A percentile compares a stretch with the other conserved stretches of the same genome.
Evolutionary conservation across 2,888 invertebrate genomes (phyloP).

Genomic region (Protonemura montana): DNA sequence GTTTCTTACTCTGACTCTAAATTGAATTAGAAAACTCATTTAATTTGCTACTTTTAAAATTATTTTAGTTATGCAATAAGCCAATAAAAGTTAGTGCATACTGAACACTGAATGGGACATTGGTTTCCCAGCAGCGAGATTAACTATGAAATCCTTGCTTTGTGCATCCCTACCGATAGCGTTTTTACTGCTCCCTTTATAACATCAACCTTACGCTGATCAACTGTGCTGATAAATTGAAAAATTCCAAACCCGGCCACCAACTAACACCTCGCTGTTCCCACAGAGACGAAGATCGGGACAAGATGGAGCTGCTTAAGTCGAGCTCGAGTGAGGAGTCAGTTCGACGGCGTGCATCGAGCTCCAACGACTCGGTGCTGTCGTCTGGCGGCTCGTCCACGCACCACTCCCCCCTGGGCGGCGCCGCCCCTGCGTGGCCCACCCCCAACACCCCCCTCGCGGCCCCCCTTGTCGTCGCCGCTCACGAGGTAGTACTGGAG

Average conservation of each 20-base stretch:
- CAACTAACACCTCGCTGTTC: neutral
- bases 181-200: no score
- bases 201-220: no score
- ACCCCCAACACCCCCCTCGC: constrained; percentile 44
- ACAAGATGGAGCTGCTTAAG: constrained; percentile 66
- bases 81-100: no score
- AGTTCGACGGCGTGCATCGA: constrained; percentile 67
- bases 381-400: constrained; percentile 60
- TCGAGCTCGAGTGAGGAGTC: constrained; percentile 66
- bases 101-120: no score
- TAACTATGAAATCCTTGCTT: no score
- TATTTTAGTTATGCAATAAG: no score
- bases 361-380: constrained; percentile 67
- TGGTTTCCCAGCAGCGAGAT: no score
- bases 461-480: constrained; percentile 44
- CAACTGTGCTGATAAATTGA: no score
- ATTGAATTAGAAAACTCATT: no score
- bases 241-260: neutral
- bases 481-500: constrained; percentile 69
- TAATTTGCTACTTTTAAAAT: no score
- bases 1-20: no score
- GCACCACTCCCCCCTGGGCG: constrained; percentile 55
- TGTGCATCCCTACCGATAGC: no score
- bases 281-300: constrained; percentile 70
- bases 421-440: constrained; percentile 46